phyloP scores from a whole-genome alignment of 1,140 invertebrate species.

The Goniozus legneri region DNA sequence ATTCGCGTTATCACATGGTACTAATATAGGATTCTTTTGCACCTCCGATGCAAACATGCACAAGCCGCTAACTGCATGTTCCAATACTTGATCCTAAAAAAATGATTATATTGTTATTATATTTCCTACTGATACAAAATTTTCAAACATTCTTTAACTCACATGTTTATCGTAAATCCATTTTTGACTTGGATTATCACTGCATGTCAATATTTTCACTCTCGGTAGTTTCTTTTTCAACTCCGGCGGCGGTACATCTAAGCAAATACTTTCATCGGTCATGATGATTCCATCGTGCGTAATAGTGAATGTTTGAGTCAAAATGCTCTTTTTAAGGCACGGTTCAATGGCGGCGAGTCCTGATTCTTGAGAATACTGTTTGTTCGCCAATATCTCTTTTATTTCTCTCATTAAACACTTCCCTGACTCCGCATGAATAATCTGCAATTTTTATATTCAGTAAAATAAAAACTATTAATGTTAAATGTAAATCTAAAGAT shows the following conservation, averaged over 20 bases:
- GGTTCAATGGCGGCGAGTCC: slow-evolving; percentile 61
- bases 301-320: slow-evolving; percentile 74
- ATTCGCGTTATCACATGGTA: slow-evolving; percentile 49
- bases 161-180: slow-evolving; percentile 62
- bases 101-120: slow-evolving; percentile 17
- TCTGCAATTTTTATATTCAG: slow-evolving; percentile 33
- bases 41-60: slow-evolving; percentile 55
- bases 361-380: slow-evolving; percentile 57
- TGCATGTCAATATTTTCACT: slow-evolving; percentile 67
- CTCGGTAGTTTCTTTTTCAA: slow-evolving; percentile 50
- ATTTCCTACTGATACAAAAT: neutral
- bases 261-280: slow-evolving; percentile 71
- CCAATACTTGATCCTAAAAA: slow-evolving; percentile 52
- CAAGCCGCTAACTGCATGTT: slow-evolving; percentile 54
- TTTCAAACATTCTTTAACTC: slow-evolving; percentile 15
- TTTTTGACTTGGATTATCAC: slow-evolving; percentile 59
- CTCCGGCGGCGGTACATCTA: slow-evolving; percentile 63
- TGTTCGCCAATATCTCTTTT: slow-evolving; percentile 47
- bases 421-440: slow-evolving; percentile 51
- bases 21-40: slow-evolving; percentile 51
- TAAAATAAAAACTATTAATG: neutral
- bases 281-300: slow-evolving; percentile 63
- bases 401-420: slow-evolving; percentile 63
- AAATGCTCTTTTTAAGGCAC: slow-evolving; percentile 51
- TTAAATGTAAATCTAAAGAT: neutral